Evolutionary conservation across 1,140 invertebrate species (phyloP).

Genomic region (Neomicropteryx cornuta): DNA sequence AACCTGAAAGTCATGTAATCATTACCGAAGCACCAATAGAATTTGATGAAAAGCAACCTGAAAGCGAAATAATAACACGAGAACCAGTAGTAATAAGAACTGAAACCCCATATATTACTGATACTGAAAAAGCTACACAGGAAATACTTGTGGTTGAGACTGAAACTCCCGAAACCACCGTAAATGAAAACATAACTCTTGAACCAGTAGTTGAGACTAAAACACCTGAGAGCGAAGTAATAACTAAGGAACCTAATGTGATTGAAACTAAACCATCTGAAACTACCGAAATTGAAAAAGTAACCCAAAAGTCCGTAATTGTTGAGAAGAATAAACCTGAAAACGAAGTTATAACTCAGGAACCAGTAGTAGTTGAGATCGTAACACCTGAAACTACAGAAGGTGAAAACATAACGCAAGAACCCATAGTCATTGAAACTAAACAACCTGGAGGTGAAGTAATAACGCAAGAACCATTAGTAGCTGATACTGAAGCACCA

Average conservation of each 20-base stretch:
- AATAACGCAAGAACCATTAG: conserved; percentile 1
- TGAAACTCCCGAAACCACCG: background rate
- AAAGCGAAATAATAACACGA: conserved; percentile 4
- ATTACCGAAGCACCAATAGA: conserved; percentile 6
- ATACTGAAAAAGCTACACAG: conserved; percentile 11
- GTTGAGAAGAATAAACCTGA: conserved; percentile 6
- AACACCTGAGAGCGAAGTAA: conserved; percentile 7
- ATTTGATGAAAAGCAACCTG: conserved; percentile 7
- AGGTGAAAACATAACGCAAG: conserved; percentile 11
- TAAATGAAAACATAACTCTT: conserved; percentile 1
- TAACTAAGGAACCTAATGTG: conserved; percentile 7
- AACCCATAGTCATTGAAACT: conserved; percentile 3
- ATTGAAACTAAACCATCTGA: conserved; percentile 4
- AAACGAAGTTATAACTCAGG: conserved; percentile 2
- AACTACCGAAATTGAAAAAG: conserved; percentile 2
- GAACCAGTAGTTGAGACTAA: conserved; percentile 3
- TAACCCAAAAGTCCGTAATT: background rate
- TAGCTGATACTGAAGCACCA: conserved; percentile 9
- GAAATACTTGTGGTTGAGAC: no score
- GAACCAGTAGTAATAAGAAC: conserved; percentile 6
- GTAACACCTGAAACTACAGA: conserved; percentile 11
- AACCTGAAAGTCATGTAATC: conserved; percentile 3
- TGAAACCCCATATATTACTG: conserved; percentile 11
- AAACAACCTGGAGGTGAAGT: conserved; percentile 7
- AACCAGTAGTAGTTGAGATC: conserved; percentile 7